phyloP scores from a whole-genome alignment of 2,888 invertebrate genomes.

The Teleiodes luculella region DNA sequence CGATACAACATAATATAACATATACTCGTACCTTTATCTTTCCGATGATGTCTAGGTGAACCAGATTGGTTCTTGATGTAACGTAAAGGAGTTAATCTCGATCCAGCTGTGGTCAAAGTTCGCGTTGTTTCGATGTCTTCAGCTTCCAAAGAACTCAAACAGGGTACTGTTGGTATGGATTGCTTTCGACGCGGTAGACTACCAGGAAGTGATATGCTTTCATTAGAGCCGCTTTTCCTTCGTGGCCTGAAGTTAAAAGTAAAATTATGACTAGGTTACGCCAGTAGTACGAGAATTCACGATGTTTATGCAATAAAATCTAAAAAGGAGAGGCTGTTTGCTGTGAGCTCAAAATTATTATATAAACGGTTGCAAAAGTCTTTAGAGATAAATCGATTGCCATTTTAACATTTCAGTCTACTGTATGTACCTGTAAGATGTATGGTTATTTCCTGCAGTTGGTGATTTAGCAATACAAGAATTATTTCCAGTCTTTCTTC shows the following conservation, averaged over 20 bases:
- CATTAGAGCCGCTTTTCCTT: slow-evolving; percentile 76
- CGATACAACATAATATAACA: too few species aligned
- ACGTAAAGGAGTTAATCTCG: slow-evolving; percentile 68
- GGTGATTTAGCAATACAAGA: slow-evolving; percentile 77
- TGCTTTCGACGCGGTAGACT: slow-evolving; percentile 81
- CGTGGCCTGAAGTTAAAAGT: slow-evolving; percentile 44
- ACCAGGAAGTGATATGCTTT: slow-evolving; percentile 81
- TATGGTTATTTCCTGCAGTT: slow-evolving; percentile 57
- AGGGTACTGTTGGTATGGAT: slow-evolving; percentile 70
- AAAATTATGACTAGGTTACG: too few species aligned
- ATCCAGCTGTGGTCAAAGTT: slow-evolving; percentile 70
- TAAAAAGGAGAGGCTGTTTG: too few species aligned
- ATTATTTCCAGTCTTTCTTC: slow-evolving; percentile 80
- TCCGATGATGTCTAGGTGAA: slow-evolving; percentile 74
- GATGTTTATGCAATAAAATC: background rate
- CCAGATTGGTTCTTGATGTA: slow-evolving; percentile 68
- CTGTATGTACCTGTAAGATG: slow-evolving; percentile 58
- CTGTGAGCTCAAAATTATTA: too few species aligned
- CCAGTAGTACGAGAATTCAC: too few species aligned
- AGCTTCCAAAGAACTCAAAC: slow-evolving; percentile 70
- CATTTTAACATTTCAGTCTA: too few species aligned
- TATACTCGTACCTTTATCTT: slow-evolving; percentile 66
- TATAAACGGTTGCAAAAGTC: too few species aligned
- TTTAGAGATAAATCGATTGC: too few species aligned
- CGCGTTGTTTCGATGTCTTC: slow-evolving; percentile 71